phyloP scores from a whole-genome alignment of 2,113 vertebrate genomes.

The Cranoglanis bouderius region DNA sequence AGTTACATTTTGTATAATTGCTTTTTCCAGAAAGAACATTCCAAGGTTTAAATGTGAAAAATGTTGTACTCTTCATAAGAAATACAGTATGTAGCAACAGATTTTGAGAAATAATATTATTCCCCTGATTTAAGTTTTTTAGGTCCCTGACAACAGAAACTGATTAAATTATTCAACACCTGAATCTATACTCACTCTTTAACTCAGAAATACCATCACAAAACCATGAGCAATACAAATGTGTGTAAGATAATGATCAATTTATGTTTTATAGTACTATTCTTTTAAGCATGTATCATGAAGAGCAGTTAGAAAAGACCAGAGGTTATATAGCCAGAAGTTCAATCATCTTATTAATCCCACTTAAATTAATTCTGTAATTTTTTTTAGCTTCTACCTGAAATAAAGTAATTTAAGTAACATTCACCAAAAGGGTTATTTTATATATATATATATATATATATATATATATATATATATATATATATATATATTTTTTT shows the following conservation, averaged over 20 bases:
- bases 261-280: not conserved
- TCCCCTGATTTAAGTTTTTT: slow-evolving; percentile 33
- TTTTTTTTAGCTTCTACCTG: not conserved
- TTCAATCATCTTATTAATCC: slow-evolving; percentile 2
- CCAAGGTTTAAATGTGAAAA: slow-evolving; percentile 31
- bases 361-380: not conserved
- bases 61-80: slow-evolving; percentile 28
- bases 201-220: not conserved
- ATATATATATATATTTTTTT: not conserved
- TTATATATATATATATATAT: too few relatives aligned
- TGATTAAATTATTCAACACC: slow-evolving; percentile 54
- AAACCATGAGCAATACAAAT: not conserved
- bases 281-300: not conserved
- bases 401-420: not conserved
- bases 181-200: not conserved
- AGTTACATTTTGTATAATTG: slow-evolving; percentile 39
- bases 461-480: not conserved
- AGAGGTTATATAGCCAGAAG: not conserved
- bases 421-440: not conserved
- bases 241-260: not conserved
- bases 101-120: slow-evolving; percentile 37
- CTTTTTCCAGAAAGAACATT: slow-evolving; percentile 43
- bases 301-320: not conserved
- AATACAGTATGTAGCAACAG: slow-evolving; percentile 35
- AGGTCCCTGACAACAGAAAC: slow-evolving; percentile 68